Conservation (phyloP, 2,888 invertebrate genomes). For the Cyrtodaria siliqua region DNA sequence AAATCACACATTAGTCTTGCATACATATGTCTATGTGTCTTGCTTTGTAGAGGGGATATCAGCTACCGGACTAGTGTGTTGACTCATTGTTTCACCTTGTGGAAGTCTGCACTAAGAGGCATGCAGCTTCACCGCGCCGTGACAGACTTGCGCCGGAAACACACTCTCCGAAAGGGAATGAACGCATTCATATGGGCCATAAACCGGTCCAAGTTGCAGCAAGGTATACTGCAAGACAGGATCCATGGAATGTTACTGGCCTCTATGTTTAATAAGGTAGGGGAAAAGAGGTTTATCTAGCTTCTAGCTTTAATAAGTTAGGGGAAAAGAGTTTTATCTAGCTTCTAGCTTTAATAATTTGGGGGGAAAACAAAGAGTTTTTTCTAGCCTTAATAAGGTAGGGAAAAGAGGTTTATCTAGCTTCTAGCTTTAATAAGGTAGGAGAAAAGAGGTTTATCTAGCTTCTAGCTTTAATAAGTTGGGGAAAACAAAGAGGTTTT, state of each 20-base stretch:
- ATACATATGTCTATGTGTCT: neutral
- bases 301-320: no score
- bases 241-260: conserved; percentile 62
- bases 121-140: conserved; percentile 61
- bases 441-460: no score
- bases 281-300: no score
- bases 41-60: conserved; percentile 65
- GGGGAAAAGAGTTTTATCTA: no score
- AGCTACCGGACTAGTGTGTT: conserved; percentile 63
- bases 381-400: no score
- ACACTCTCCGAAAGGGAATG: conserved; percentile 75
- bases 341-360: no score
- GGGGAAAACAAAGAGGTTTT: no score
- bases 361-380: no score
- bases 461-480: no score
- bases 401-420: no score
- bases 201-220: conserved; percentile 70
- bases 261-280: conserved; percentile 72
- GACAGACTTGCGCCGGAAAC: conserved; percentile 61
- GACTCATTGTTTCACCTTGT: conserved; percentile 60
- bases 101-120: conserved; percentile 62
- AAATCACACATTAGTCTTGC: no score
- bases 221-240: conserved; percentile 71
- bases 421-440: no score
- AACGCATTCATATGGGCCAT: conserved; percentile 79